phyloP scores from a whole-genome alignment of 2,888 invertebrate species.

The Cynaeus angustus region DNA sequence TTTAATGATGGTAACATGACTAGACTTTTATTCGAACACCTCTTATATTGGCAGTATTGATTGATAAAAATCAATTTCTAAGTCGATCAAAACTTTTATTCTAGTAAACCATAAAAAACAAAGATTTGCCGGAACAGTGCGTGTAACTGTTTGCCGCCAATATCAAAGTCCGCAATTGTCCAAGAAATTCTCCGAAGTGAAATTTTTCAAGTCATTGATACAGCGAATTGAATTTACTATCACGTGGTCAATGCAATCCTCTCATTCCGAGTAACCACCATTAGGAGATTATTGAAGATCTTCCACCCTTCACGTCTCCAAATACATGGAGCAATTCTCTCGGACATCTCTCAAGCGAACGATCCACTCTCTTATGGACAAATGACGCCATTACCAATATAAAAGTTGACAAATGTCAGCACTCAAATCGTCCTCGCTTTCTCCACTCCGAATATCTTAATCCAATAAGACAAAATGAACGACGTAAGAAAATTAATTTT shows the following conservation, averaged over 20 bases:
- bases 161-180: neutral
- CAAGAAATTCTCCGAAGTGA: neutral
- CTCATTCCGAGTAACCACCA: slow-evolving; percentile 4
- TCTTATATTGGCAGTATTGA: too few species aligned
- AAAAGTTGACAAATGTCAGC: slow-evolving; percentile 70
- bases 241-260: slow-evolving; percentile 4
- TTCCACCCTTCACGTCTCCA: neutral
- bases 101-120: too few species aligned
- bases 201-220: slow-evolving; percentile 1
- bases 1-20: too few species aligned
- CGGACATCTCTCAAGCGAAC: slow-evolving; percentile 55
- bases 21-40: too few species aligned
- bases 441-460: slow-evolving; percentile 56
- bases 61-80: too few species aligned
- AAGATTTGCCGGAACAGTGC: too few species aligned
- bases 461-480: slow-evolving; percentile 51
- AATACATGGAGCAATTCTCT: slow-evolving; percentile 42
- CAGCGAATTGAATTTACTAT: slow-evolving; percentile 1
- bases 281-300: slow-evolving; percentile 15
- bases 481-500: neutral
- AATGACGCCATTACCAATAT: slow-evolving; percentile 69
- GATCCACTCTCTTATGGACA: slow-evolving; percentile 64
- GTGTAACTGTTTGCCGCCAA: too few species aligned
- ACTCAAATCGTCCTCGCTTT: slow-evolving; percentile 20
- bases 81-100: too few species aligned